A percentile compares a stretch with the other conserved stretches of the same genome.
These are phyloP conservation scores for Formicarius rufipectus DNA, from an alignment of 2,113 vertebrate genomes.

Conservation along the genomic window DNA sequence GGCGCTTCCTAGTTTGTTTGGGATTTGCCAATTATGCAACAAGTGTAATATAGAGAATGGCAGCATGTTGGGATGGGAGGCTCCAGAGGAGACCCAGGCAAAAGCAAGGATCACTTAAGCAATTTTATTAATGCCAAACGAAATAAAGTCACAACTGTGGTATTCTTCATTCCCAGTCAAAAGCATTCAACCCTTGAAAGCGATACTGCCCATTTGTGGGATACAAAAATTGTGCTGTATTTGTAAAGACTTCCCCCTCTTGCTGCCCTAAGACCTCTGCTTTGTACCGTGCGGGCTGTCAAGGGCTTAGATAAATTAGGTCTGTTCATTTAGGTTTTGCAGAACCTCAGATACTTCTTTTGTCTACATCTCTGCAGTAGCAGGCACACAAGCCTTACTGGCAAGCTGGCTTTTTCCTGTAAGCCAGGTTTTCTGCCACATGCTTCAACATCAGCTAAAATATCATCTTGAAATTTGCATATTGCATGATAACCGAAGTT, in stretches of 20 bases:
- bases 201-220: neutral
- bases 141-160: neutral
- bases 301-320: conserved; percentile 27
- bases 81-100: neutral
- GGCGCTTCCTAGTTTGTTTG: neutral
- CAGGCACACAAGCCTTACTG: neutral
- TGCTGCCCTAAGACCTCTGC: conserved; percentile 15
- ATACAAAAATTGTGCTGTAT: neutral
- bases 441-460: conserved; percentile 21
- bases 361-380: neutral
- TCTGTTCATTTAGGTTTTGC: conserved; percentile 30
- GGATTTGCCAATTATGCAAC: neutral
- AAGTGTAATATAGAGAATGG: neutral
- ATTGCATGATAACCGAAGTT: neutral
- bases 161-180: neutral
- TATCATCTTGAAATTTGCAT: conserved; percentile 12
- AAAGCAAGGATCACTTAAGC: neutral
- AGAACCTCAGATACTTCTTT: neutral
- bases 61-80: neutral
- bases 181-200: neutral
- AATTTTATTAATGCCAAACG: neutral
- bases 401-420: neutral
- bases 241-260: neutral
- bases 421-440: conserved; percentile 24
- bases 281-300: neutral